A percentile compares a stretch with the other conserved stretches of the same genome.
Evolutionary conservation across 35 echinoderm and acorn worm genomes (phyloP).

Genomic region (Amphiura filiformis): DNA sequence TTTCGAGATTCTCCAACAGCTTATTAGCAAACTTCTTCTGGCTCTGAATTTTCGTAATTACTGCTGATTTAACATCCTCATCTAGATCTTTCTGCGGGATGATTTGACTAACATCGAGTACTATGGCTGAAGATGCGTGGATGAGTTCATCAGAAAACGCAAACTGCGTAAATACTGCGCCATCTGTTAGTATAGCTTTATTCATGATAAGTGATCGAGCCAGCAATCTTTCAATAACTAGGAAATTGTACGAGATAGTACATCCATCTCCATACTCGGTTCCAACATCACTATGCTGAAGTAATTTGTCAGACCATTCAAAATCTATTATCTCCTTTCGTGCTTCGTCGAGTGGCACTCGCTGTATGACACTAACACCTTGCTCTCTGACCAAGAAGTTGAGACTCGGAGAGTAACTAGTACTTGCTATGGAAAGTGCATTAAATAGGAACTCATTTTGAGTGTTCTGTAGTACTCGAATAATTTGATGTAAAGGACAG

Average conservation of each 20-base stretch:
- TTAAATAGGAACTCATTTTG: conserved; percentile 24
- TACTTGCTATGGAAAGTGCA: not conserved
- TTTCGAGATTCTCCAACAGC: conserved; percentile 15
- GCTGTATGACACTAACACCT: not conserved
- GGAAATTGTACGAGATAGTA: conserved; percentile 14
- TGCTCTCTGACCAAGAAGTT: not conserved
- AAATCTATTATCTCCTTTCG: not conserved
- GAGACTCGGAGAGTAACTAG: not conserved
- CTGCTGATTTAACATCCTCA: not conserved
- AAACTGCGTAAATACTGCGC: not conserved
- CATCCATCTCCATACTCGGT: conserved; percentile 39
- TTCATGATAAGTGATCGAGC: conserved; percentile 18
- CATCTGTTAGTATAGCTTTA: conserved; percentile 31
- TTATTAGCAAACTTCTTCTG: conserved; percentile 12
- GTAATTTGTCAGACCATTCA: not conserved
- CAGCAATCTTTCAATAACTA: conserved; percentile 20
- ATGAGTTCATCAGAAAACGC: conserved; percentile 22
- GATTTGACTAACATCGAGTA: not conserved
- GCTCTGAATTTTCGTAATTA: not conserved
- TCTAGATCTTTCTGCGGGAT: not conserved
- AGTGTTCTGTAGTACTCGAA: not conserved
- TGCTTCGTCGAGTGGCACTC: not conserved
- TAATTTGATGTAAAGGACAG: not conserved
- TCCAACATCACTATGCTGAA: conserved; percentile 1
- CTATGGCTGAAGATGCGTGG: not conserved